Evolutionary conservation across 2,888 invertebrate genomes (phyloP), one percentile per base, ranked within the genome.

Genomic region (Acronicta leporina): DNA sequence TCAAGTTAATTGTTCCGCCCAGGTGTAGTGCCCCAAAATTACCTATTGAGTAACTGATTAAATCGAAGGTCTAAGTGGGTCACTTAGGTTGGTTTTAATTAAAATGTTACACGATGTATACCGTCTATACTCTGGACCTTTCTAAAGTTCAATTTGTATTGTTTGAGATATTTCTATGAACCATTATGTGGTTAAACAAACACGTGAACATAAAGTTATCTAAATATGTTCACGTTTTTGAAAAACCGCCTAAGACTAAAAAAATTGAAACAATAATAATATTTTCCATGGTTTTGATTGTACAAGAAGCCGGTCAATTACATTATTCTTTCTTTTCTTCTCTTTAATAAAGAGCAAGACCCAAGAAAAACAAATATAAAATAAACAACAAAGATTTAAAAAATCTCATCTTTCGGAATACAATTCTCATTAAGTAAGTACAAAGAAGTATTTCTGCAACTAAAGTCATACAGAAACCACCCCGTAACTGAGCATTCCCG

Each of bases 1-100:
- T 82, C 83, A 85, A 84, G 82, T 87, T 88, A 88, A 88, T 90
- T 85, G 87, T 85, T 81, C 81, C 74, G 44, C 80, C 79, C 80
- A 82, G 80, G 78, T 76, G 73, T 76, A 73, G 73, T 75, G 59
- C 56, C 77, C 49, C 61, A 10, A 73, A 82, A 83, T 84, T 82
- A 82, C 78, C 81, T 82, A 84, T 85, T 81, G 83, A 82, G 84
- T 76, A 75, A 76, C 84, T 86, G 87, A 87, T 87, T 85, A 86
- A 78, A 86, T 85, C 83, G 86, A 83, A 81, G 83, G 75, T 77
- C 75, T 71, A 71, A 73, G 73, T 69, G 76, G 74, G 73, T 66
- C 68, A 71, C 68, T 79, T 73, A 60, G 56, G 56, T 60, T 73
- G 71, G 77, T 61, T 77, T 77, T 77, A 78, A 78, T 79, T 78